Evolutionary conservation across 2,113 vertebrate species (phyloP).

Genomic region (Halcyon malimbica): DNA sequence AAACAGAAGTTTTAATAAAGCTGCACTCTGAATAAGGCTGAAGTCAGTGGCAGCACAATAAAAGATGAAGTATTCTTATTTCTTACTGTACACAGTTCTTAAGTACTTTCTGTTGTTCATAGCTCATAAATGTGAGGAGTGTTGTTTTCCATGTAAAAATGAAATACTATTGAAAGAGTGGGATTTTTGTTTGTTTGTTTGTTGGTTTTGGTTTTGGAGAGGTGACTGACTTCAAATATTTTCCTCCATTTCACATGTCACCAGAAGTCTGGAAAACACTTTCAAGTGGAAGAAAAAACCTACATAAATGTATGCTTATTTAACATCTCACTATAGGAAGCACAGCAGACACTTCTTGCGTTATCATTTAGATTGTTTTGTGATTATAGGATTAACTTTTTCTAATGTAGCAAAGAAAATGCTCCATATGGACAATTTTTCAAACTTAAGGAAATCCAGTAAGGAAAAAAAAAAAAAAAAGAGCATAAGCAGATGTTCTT

Average conservation of each 20-base stretch:
- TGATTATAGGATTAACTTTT: neutral
- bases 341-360: neutral
- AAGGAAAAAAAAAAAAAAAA: neutral
- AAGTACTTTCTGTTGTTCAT: neutral
- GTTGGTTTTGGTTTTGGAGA: neutral
- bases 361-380: neutral
- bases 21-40: neutral
- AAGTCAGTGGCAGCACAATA: neutral
- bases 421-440: neutral
- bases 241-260: neutral
- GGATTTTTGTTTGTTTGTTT: neutral
- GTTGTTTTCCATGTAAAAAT: neutral
- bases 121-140: neutral
- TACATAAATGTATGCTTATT: neutral
- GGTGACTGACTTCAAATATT: neutral
- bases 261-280: neutral
- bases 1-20: neutral
- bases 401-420: neutral
- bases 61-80: neutral
- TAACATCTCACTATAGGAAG: neutral
- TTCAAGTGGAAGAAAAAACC: rapidly evolving
- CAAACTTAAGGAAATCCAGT: neutral
- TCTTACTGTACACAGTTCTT: neutral
- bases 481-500: neutral
- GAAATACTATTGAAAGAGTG: neutral